Base-by-base conservation (phyloP, 1,140 invertebrate genomes). In the Papilio polyxenes region DNA sequence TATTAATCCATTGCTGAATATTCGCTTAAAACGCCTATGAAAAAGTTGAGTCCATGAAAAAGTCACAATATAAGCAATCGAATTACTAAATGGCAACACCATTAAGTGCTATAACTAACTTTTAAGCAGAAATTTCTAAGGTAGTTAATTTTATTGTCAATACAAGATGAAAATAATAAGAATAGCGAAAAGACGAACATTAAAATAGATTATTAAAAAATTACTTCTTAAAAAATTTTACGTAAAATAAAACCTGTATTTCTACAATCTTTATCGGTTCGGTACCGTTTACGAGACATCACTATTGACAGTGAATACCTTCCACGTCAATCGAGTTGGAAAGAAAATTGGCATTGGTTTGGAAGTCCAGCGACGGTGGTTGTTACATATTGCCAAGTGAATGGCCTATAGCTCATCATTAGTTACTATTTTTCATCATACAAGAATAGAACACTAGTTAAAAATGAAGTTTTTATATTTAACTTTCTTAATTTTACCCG, bases 241-340 rank as follows among this genome's bases (percentile, higher is more conserved):
- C 49, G 0, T 37, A 37, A 23, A 75, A 75, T 49, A 20, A 37
- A 37, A 77, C 15, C 40, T 20, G 49, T 62, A 17, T 69, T 40
- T 44, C 56, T 15, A 7, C 23, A 49, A 31, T 56, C 15, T 4
- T 77, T 77, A 51, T 51, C 75, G 75, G 23, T 77, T 77, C 13
- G 13, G 11, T 56, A 56, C 4, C 78, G 78, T 20, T 80, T 83
- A 15, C 20, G 59, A 23, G 15, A 82, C 86, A 85, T 80, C 89
- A 87, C 89, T 90, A 87, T 85, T 91, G 89, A 92, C 89, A 93
- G 79, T 86, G 88, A 85, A 85, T 87, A 90, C 89, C 91, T 92
- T 94, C 93, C 93, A 94, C 93, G 93, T 94, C 92, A 93, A 94
- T 92, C 92, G 92, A 94, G 93, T 93, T 94, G 93, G 93, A 93